Conservation (phyloP, 2,113 vertebrate species). For the Coryphaenoides rupestris region DNA sequence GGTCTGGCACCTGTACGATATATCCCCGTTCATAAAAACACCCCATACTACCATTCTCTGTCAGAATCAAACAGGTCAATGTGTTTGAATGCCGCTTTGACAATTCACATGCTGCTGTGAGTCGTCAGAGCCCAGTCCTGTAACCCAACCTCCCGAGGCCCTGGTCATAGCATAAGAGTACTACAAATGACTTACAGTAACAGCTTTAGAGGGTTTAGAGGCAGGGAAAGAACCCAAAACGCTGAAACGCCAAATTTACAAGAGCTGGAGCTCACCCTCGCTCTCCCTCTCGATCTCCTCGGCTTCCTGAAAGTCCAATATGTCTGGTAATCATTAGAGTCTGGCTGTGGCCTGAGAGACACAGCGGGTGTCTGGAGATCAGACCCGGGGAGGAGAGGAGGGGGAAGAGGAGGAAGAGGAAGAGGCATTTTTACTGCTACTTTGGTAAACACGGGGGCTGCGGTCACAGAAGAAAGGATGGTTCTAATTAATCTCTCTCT, state of each 20-base stretch:
- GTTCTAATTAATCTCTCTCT: constrained; percentile 77
- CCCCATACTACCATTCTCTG: no score
- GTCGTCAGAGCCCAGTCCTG: not conserved
- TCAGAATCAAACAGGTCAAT: no score
- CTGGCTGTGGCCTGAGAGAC: constrained; percentile 75
- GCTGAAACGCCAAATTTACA: no score
- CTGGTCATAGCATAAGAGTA: no score
- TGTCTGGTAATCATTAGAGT: constrained; percentile 72
- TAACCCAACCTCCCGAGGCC: not conserved
- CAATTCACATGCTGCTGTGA: no score
- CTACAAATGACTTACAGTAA: no score
- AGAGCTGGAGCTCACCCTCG: constrained; percentile 2
- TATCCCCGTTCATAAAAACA: no score
- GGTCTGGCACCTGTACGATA: no score
- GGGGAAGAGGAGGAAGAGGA: constrained; percentile 9
- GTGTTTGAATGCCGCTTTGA: not conserved
- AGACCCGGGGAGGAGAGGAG: constrained; percentile 1
- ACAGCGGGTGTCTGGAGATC: constrained; percentile 75
- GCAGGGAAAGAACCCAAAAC: no score
- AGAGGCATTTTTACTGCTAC: constrained; percentile 61
- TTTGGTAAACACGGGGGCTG: constrained; percentile 28
- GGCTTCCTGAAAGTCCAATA: constrained; percentile 55
- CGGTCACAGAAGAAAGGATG: constrained; percentile 72
- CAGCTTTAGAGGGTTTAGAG: no score
- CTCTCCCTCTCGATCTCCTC: constrained; percentile 60